Percentiles rank a stretch among this genome's conserved stretches.
Conservation (phyloP, 2,797 vertebrate genomes). For the Molothrus aeneus region DNA sequence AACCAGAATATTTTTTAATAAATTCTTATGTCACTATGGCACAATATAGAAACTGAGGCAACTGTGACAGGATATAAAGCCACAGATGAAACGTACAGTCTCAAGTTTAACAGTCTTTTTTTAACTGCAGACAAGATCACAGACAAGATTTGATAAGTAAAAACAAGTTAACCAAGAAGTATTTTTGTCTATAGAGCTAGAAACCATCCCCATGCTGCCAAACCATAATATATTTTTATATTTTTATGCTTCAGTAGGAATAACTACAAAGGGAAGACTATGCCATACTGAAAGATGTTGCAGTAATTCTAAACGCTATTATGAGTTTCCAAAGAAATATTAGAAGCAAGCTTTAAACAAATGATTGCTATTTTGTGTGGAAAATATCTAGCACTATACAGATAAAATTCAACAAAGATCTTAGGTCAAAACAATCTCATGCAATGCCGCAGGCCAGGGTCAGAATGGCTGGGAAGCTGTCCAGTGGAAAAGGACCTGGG, state of each 20-base stretch:
- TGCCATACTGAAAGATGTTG: background rate
- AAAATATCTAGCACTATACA: background rate
- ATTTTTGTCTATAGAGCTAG: background rate
- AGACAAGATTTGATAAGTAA: background rate
- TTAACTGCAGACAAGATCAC: background rate
- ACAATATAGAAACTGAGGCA: background rate
- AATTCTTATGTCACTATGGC: background rate
- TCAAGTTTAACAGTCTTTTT: background rate
- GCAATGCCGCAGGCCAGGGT: fast-evolving
- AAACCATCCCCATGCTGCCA: background rate
- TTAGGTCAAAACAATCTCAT: background rate
- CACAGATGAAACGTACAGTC: background rate
- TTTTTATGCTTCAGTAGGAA: background rate
- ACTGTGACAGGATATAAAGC: background rate
- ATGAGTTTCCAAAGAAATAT: background rate
- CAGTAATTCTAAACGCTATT: background rate
- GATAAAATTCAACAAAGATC: background rate
- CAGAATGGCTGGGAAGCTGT: background rate
- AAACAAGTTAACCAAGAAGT: background rate
- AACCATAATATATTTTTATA: background rate
- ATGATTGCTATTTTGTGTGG: background rate
- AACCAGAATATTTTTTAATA: background rate
- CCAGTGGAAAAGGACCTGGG: fast-evolving
- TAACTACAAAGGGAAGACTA: background rate
- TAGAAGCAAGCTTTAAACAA: background rate